Base-by-base conservation (phyloP, 2,888 invertebrate genomes). In the Julus scanicus region DNA sequence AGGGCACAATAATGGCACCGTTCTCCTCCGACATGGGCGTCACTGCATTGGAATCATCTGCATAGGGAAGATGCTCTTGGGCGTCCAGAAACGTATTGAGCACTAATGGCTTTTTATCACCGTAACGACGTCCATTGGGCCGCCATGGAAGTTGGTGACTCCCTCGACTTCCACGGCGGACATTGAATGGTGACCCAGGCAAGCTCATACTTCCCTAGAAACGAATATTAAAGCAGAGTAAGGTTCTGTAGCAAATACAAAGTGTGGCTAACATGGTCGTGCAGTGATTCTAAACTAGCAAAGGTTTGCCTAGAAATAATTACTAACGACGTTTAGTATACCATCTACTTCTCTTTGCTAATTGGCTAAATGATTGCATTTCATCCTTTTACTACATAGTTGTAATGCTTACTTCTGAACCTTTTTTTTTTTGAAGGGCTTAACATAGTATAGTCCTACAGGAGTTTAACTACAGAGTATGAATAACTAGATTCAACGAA, bases 1-100 rank as follows among this genome's bases (percentile, higher is more conserved):
- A 96, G 89, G 97, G 97, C 91, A 97, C 96, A 91, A 98, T 96
- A 93, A 98, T 97, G 92, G 97, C 97, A 92, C 97, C 97, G 93
- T 97, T 98, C 93, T 98, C 98, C 93, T 98, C 98, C 90, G 98
- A 98, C 96, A 98, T 97, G 88, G 99, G 99, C 89, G 98, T 99
- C 89, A 98, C 98, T 90, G 98, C 98, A 92, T 97, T 97, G 90
- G 98, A 98, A 93, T 98, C 99, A 92, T 99, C 99, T 89, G 98
- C 98, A 92, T 97, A 99, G 89, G 98, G 98, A 92, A 99, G 94
- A 93, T 98, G 97, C 94, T 97, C 97, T 91, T 93, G 91, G 83
- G 92, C 92, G 90, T 93, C 98, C 93, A 98, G 94, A 94, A 98
- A 98, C 90, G 98, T 98, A 91, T 97, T 97, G 90, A 98, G 94